Percentiles rank a stretch among this genome's conserved stretches.
Evolutionary conservation across 1,140 invertebrate species (phyloP).

Genomic region (Panagrolaimus sp.): DNA sequence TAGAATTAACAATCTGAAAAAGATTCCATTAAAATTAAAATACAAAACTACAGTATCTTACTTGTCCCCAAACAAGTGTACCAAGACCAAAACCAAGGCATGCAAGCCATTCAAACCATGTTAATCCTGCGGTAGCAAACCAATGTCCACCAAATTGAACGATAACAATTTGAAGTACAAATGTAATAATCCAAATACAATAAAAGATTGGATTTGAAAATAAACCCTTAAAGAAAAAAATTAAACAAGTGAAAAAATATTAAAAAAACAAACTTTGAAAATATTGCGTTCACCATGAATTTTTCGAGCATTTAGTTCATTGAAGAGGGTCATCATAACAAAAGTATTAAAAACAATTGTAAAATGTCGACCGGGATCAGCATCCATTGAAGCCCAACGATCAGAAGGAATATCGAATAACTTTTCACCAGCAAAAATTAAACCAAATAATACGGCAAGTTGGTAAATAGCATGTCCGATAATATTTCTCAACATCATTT

Average conservation of each 20-base stretch:
- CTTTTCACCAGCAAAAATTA: slow-evolving; percentile 77
- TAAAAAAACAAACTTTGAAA: slow-evolving; percentile 64
- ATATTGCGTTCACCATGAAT: slow-evolving; percentile 98
- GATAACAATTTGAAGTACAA: slow-evolving; percentile 84
- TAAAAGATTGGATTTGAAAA: slow-evolving; percentile 65
- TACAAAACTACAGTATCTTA: slow-evolving; percentile 27
- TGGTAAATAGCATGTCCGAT: slow-evolving; percentile 85
- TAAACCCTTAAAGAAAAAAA: slow-evolving; percentile 68
- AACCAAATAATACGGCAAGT: slow-evolving; percentile 82
- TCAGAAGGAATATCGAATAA: slow-evolving; percentile 87
- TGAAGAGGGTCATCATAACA: slow-evolving; percentile 99
- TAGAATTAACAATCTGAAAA: too few species aligned
- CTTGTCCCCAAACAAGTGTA: slow-evolving; percentile 88
- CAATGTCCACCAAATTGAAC: slow-evolving; percentile 92
- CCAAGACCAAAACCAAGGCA: slow-evolving; percentile 92
- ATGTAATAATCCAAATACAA: slow-evolving; percentile 87
- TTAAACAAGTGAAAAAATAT: not conserved
- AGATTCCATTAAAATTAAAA: too few species aligned
- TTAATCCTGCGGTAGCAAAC: slow-evolving; percentile 66
- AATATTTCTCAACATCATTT: slow-evolving; percentile 99
- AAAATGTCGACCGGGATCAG: slow-evolving; percentile 86
- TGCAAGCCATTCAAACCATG: slow-evolving; percentile 93
- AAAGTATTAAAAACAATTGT: slow-evolving; percentile 99
- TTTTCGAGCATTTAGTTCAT: slow-evolving; percentile 64
- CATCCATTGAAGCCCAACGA: slow-evolving; percentile 68